phyloP scores from a whole-genome alignment of 1,140 invertebrate genomes.

The Bombus balteatus region DNA sequence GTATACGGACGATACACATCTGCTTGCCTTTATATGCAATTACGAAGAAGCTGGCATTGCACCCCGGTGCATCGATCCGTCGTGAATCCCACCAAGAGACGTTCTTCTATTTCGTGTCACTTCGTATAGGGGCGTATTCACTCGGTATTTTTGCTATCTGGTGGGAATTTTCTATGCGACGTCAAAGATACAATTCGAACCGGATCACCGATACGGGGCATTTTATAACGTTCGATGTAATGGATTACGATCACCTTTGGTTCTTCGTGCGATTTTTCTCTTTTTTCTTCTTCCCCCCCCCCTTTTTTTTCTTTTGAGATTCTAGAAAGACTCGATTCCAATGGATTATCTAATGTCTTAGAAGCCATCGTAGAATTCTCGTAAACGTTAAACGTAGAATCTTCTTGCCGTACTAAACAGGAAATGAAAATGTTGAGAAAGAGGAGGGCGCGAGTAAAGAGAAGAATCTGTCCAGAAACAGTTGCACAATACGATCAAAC shows the following conservation, averaged over 20 bases:
- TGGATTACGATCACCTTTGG: background rate
- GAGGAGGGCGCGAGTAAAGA: too few relatives aligned
- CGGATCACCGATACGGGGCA: background rate
- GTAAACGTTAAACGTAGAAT: background rate
- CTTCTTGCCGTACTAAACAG: background rate
- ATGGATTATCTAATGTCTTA: too few relatives aligned
- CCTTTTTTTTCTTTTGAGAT: too few relatives aligned
- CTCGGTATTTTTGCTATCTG: conserved; percentile 21
- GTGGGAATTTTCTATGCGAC: conserved; percentile 58
- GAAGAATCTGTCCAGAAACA: too few relatives aligned
- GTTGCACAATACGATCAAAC: too few relatives aligned
- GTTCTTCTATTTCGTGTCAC: conserved; percentile 45
- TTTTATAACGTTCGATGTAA: background rate
- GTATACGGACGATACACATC: conserved; percentile 61
- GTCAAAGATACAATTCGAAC: background rate
- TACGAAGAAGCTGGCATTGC: conserved; percentile 61
- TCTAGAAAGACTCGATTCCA: too few relatives aligned
- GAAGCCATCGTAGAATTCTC: too few relatives aligned
- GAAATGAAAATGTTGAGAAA: background rate
- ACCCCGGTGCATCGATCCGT: conserved; percentile 53
- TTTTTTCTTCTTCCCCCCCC: too few relatives aligned
- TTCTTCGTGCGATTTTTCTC: background rate
- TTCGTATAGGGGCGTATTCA: conserved; percentile 62
- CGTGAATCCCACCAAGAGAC: conserved; percentile 50
- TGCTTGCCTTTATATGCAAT: conserved; percentile 60